Percentiles rank a stretch among this genome's conserved stretches.
Evolutionary conservation across 2,888 invertebrate genomes (phyloP).

Genomic region (Dascillus cervinus): DNA sequence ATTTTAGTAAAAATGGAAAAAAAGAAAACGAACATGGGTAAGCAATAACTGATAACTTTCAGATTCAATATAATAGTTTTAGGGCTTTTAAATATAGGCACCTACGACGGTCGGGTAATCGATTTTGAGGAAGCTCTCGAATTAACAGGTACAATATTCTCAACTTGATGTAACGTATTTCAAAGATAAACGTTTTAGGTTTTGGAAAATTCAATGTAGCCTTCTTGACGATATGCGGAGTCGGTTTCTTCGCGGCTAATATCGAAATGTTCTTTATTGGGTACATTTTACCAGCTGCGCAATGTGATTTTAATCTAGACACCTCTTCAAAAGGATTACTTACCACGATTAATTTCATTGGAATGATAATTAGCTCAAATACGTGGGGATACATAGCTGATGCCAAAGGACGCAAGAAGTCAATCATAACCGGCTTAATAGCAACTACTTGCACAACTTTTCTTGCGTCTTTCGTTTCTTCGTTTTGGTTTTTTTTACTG

Average conservation of each 20-base stretch:
- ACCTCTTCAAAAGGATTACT: slow-evolving; percentile 61
- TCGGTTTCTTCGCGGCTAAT: slow-evolving; percentile 54
- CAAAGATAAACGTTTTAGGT: too few relatives aligned
- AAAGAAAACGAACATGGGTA: too few relatives aligned
- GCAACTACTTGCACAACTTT: slow-evolving; percentile 10
- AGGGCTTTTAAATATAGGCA: too few relatives aligned
- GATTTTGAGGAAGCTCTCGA: too few relatives aligned
- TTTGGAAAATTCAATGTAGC: slow-evolving; percentile 61
- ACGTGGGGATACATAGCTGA: slow-evolving; percentile 76
- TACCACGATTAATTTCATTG: slow-evolving; percentile 64
- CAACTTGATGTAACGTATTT: too few relatives aligned
- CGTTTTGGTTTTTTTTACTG: slow-evolving; percentile 23
- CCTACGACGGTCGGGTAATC: too few relatives aligned
- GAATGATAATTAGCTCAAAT: slow-evolving; percentile 65
- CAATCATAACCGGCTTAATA: slow-evolving; percentile 24
- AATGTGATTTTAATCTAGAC: slow-evolving; percentile 59
- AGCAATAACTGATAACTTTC: too few relatives aligned
- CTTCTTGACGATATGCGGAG: slow-evolving; percentile 55
- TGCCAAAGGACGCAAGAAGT: slow-evolving; percentile 58
- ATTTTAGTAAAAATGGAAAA: too few relatives aligned
- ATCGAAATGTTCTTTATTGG: slow-evolving; percentile 60
- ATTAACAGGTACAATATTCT: too few relatives aligned
- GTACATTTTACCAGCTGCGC: slow-evolving; percentile 64
- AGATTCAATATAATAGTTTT: too few relatives aligned
- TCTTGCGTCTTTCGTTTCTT: slow-evolving; percentile 8